phyloP scores from a whole-genome alignment of 2,113 vertebrate genomes.

The Atrichornis clamosus region DNA sequence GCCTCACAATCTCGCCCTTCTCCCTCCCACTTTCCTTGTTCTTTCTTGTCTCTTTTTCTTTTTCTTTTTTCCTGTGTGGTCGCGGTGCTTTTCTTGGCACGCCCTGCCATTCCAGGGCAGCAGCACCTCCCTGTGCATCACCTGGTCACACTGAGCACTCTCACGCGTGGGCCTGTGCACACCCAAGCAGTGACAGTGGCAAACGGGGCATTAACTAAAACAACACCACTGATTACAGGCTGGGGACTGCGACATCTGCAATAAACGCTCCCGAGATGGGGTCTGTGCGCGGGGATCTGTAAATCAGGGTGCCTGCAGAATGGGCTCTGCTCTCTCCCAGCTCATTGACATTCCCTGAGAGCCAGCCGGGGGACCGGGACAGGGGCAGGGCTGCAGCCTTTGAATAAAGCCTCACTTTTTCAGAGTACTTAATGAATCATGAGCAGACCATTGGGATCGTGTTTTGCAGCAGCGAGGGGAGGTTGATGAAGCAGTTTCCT shows the following conservation, averaged over 20 bases:
- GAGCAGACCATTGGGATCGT: neutral
- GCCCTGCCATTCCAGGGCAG: neutral
- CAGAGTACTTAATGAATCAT: constrained; percentile 48
- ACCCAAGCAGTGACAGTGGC: neutral
- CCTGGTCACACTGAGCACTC: constrained; percentile 47
- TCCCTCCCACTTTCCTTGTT: neutral
- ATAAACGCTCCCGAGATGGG: constrained; percentile 12
- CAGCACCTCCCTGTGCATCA: constrained; percentile 45
- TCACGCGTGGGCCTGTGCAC: constrained; percentile 17
- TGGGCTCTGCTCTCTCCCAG: constrained; percentile 43
- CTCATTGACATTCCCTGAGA: neutral
- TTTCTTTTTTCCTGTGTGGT: neutral
- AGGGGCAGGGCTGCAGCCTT: neutral
- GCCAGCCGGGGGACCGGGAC: constrained; percentile 35
- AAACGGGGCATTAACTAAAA: constrained; percentile 57
- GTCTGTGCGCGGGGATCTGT: neutral
- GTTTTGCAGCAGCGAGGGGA: neutral
- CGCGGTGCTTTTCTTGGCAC: constrained; percentile 12
- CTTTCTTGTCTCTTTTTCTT: neutral
- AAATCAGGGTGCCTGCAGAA: constrained; percentile 35
- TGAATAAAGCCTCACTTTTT: constrained; percentile 23
- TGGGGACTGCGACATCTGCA: neutral
- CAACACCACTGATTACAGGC: constrained; percentile 28
- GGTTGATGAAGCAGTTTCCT: constrained; percentile 11
- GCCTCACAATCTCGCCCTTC: neutral